Conservation (phyloP, 2,113 vertebrate genomes). For the Ciconia stormi region DNA sequence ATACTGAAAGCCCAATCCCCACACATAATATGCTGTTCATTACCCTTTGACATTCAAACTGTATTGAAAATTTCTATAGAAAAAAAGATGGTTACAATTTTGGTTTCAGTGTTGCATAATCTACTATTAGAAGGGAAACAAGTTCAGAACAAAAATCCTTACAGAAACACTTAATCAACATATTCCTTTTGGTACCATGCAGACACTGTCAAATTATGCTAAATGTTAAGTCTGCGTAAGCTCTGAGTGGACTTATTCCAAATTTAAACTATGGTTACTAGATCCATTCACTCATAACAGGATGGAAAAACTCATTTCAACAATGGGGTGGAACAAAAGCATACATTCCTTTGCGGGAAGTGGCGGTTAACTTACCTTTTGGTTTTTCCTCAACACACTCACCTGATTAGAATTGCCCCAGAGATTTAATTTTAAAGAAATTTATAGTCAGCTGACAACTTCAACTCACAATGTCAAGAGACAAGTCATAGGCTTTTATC, state of each 20-base stretch:
- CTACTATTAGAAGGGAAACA: not conserved
- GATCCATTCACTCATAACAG: not conserved
- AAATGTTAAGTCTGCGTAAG: not conserved
- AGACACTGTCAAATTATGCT: not conserved
- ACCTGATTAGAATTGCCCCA: not conserved
- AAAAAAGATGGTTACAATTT: not conserved
- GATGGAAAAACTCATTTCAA: not conserved
- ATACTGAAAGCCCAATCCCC: not conserved
- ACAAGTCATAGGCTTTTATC: not conserved
- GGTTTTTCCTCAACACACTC: not conserved
- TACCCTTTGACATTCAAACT: not conserved
- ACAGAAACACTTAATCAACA: not conserved
- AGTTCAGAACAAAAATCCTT: not conserved
- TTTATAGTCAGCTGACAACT: not conserved
- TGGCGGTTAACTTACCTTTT: slow-evolving; percentile 17
- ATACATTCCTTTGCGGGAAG: not conserved
- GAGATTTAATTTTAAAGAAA: not conserved
- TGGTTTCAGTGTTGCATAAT: not conserved
- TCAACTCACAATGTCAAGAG: not conserved
- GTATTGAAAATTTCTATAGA: not conserved
- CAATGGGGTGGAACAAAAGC: not conserved
- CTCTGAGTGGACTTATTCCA: not conserved
- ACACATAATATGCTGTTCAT: not conserved
- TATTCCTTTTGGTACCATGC: not conserved
- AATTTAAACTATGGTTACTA: not conserved